A percentile compares a stretch with the other conserved stretches of the same genome.
Evolutionary conservation across 2,797 vertebrate species (phyloP).

Genomic region (Synanceia verrucosa): DNA sequence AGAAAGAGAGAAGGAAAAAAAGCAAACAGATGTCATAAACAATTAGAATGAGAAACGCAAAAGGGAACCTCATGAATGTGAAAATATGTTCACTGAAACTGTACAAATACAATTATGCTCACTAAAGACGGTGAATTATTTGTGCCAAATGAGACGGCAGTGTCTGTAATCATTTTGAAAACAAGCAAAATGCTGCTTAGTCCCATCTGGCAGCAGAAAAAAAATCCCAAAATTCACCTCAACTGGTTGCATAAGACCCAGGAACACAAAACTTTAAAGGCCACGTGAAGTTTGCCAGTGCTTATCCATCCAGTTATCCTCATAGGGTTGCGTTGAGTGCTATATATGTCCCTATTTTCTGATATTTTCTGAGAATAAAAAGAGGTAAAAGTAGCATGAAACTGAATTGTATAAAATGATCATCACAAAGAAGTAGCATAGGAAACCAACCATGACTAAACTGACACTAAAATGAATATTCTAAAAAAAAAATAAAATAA

Average conservation of each 20-base stretch:
- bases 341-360: background rate
- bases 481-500: too few relatives aligned
- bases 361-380: background rate
- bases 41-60: background rate
- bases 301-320: too few relatives aligned
- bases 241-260: background rate
- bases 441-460: background rate
- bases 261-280: background rate
- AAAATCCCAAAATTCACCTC: background rate
- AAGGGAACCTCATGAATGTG: background rate
- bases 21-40: background rate
- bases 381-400: background rate
- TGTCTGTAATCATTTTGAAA: background rate
- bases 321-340: too few relatives aligned
- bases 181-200: background rate
- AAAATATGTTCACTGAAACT: background rate
- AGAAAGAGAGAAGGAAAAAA: background rate
- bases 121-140: background rate
- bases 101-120: background rate
- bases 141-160: background rate
- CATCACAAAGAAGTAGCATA: too few relatives aligned
- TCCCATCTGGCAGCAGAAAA: background rate
- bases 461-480: background rate
- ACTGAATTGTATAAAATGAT: background rate
- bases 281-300: background rate